These are phyloP conservation scores for Auanema freiburgensis DNA, from an alignment of 2,888 invertebrate species.

Conservation along the genomic window DNA sequence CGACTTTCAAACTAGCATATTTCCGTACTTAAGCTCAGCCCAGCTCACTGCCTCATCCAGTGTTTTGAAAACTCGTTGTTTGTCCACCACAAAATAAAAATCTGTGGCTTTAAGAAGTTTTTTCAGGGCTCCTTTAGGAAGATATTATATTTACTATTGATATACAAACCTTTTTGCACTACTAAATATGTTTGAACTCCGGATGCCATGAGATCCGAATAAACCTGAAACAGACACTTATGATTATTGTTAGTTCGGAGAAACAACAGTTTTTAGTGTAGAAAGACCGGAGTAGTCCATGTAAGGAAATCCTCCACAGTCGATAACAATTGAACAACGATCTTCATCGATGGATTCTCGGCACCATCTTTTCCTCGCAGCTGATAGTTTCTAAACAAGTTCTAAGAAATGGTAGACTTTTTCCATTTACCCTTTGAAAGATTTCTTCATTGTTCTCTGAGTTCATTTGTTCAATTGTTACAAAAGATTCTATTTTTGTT, in stretches of 20 bases:
- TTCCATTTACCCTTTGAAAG: slow-evolving; percentile 26
- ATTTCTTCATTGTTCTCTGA: slow-evolving; percentile 27
- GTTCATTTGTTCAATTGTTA: slow-evolving; percentile 45
- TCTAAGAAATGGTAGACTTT: not conserved
- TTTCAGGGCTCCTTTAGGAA: slow-evolving; percentile 45
- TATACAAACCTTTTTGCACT: slow-evolving; percentile 49
- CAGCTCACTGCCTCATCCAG: slow-evolving; percentile 35
- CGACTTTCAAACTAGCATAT: too few relatives aligned
- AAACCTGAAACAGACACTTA: slow-evolving; percentile 41
- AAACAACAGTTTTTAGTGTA: slow-evolving; percentile 49
- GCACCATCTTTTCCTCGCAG: slow-evolving; percentile 11
- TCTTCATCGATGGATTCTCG: slow-evolving; percentile 21
- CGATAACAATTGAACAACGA: slow-evolving; percentile 52
- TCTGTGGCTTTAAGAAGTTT: slow-evolving; percentile 56
- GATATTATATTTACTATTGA: not conserved
- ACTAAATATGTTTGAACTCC: slow-evolving; percentile 55
- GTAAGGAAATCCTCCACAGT: slow-evolving; percentile 61
- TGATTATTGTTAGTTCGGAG: slow-evolving; percentile 51
- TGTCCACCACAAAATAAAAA: slow-evolving; percentile 52
- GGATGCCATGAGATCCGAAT: slow-evolving; percentile 43
- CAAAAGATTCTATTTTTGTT: slow-evolving; percentile 39
- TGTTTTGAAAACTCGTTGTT: slow-evolving; percentile 39
- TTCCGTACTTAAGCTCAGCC: slow-evolving; percentile 22
- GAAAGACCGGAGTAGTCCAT: slow-evolving; percentile 60
- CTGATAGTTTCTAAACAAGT: slow-evolving; percentile 25